Evolutionary conservation across 30 jellyfish, hydroid and myxozoan genomes (phyloP), one percentile per base, ranked within the genome.

Genomic region (Calvadosia cruxmelitensis): DNA sequence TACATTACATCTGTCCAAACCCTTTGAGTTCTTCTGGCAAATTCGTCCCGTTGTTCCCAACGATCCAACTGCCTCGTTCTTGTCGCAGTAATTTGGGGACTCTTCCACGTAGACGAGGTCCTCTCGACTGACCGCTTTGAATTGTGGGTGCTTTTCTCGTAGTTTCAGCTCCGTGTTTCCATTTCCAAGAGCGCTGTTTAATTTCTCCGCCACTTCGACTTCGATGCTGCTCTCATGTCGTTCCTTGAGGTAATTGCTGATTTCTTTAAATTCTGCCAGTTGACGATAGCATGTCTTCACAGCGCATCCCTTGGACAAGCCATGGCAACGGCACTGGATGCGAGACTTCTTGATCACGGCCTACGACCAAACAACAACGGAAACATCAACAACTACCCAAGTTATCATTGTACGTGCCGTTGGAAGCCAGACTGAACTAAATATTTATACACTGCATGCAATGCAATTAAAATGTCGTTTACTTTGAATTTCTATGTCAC

Each of bases 311-410:
- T 81, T 88, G 34, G 97, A 81, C 24, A 88, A 74, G 2, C 97
- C 97, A 48, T 88, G 97, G 64, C 97, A 88, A 25, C 97, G 82
- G 85, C 97, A 88, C 64, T 76, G 93, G 31, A 88, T 84, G 48
- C 76, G 76, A 23, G 97, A 88, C 66, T 88, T 76, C 61, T 82
- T 83, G 80, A 81, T 74, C 25, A 88, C 77, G 2, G 97, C 97
- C 97, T 88, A 31, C 29, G 66, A 73, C 10, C 20, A 20, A 20
- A 42, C 10, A 42, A 42, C 20, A 5, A 42, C 20, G n/a, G n/a
- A n/a, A n/a, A n/a, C n/a, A n/a, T n/a, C n/a, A n/a, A n/a, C n/a
- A n/a, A n/a, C n/a, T n/a, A n/a, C n/a, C n/a, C n/a, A n/a, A n/a
- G n/a, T n/a, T n/a, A n/a, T n/a, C n/a, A n/a, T n/a, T n/a, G n/a